A percentile compares a stretch with the other conserved stretches of the same genome.
Conservation (phyloP, 2,888 invertebrate genomes). For the Creontiades dilutus region DNA sequence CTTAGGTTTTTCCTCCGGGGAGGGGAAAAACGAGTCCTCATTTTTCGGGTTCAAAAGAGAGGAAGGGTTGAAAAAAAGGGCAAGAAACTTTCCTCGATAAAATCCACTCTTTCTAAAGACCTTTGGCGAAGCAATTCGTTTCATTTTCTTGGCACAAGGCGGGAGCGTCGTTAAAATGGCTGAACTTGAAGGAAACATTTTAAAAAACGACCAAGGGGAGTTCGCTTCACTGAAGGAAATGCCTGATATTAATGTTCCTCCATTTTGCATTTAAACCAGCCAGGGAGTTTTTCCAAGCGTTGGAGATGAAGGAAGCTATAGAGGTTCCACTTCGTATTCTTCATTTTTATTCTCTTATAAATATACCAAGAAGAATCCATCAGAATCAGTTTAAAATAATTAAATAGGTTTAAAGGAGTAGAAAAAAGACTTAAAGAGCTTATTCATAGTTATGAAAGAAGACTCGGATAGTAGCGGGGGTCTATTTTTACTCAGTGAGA, state of each 20-base stretch:
- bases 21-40: constrained; percentile 28
- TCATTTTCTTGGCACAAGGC: constrained; percentile 26
- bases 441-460: too few relatives aligned
- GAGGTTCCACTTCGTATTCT: not conserved
- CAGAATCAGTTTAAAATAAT: too few relatives aligned
- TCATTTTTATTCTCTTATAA: not conserved
- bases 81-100: constrained; percentile 47
- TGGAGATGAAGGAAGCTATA: not conserved
- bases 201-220: constrained; percentile 28
- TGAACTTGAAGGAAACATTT: constrained; percentile 47
- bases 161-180: constrained; percentile 20
- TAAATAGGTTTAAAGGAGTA: too few relatives aligned
- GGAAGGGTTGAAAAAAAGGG: constrained; percentile 45
- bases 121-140: constrained; percentile 42
- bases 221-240: constrained; percentile 49
- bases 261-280: constrained; percentile 20
- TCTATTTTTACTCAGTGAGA: too few relatives aligned
- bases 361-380: too few relatives aligned
- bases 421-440: too few relatives aligned
- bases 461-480: too few relatives aligned
- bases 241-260: constrained; percentile 71
- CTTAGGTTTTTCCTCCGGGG: constrained; percentile 70
- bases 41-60: constrained; percentile 38
- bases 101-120: constrained; percentile 39
- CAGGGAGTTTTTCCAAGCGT: constrained; percentile 13